A percentile compares a stretch with the other conserved stretches of the same genome.
phyloP scores from a whole-genome alignment of 2,113 vertebrate genomes.

The Eulacestoma nigropectus region DNA sequence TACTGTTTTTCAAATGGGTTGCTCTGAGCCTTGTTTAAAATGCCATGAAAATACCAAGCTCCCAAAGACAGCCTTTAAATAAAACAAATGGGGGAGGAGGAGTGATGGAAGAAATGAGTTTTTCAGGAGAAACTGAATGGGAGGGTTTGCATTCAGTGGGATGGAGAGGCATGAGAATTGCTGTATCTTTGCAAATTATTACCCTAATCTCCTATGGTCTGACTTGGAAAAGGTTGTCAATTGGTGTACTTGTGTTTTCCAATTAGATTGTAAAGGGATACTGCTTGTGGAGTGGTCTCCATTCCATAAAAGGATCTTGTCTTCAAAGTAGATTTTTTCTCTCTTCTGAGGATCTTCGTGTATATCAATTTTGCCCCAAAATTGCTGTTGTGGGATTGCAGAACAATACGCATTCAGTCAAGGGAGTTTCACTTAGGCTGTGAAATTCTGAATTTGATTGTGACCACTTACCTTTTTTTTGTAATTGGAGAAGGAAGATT shows the following conservation, averaged over 20 bases:
- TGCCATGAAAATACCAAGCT: conserved; percentile 68
- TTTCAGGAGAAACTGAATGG: conserved; percentile 15
- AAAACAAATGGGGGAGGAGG: neutral
- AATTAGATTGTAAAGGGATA: neutral
- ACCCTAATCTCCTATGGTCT: neutral
- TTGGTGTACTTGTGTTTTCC: conserved; percentile 29
- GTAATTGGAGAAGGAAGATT: conserved; percentile 6
- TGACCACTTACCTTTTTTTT: neutral
- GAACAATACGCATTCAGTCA: neutral
- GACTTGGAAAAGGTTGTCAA: conserved; percentile 42
- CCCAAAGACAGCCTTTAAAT: conserved; percentile 67
- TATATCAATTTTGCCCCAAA: neutral
- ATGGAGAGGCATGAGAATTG: conserved; percentile 38
- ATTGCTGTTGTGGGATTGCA: conserved; percentile 27
- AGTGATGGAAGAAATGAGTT: neutral
- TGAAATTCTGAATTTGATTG: conserved; percentile 36
- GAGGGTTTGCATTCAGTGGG: conserved; percentile 9
- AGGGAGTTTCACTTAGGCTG: neutral
- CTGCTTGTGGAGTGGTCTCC: neutral
- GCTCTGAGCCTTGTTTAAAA: conserved; percentile 63
- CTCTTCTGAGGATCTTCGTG: conserved; percentile 4
- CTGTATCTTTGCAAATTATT: conserved; percentile 41
- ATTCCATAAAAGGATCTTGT: neutral
- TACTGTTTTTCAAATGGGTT: conserved; percentile 55
- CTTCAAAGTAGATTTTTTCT: conserved; percentile 38